phyloP scores from a whole-genome alignment of 2,888 invertebrate species.

The Hipparchia semele region DNA sequence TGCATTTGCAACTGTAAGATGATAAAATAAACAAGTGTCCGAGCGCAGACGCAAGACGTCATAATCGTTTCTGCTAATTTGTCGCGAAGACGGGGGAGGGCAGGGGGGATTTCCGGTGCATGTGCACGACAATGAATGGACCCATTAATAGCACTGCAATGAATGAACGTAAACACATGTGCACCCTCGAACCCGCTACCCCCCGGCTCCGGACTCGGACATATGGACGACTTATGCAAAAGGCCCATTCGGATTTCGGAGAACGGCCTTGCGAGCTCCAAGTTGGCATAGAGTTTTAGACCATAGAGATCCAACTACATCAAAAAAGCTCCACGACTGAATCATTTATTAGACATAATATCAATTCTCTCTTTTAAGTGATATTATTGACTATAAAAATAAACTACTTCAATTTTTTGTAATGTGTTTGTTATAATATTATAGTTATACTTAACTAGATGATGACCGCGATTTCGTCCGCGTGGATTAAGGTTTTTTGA shows the following conservation, averaged over 20 bases:
- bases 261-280: conserved; percentile 57
- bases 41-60: conserved; percentile 40
- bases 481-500: too few species aligned
- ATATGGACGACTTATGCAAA: conserved; percentile 74
- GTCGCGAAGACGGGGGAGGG: conserved; percentile 54
- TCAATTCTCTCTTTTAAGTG: too few species aligned
- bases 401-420: too few species aligned
- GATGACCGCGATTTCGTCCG: too few species aligned
- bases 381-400: too few species aligned
- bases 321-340: too few species aligned
- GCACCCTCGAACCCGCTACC: conserved; percentile 57
- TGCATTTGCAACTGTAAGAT: conserved; percentile 27
- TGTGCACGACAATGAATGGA: conserved; percentile 81
- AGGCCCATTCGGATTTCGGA: conserved; percentile 73
- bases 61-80: conserved; percentile 71
- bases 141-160: conserved; percentile 75
- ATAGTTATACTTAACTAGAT: too few species aligned
- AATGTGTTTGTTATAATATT: too few species aligned
- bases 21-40: conserved; percentile 41
- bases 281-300: background rate
- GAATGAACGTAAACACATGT: conserved; percentile 80
- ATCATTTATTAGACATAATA: too few species aligned
- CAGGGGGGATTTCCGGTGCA: conserved; percentile 67
- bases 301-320: background rate
- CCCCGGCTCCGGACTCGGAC: conserved; percentile 51